Conservation (phyloP, 2,113 vertebrate genomes). For the Mobula hypostoma region DNA sequence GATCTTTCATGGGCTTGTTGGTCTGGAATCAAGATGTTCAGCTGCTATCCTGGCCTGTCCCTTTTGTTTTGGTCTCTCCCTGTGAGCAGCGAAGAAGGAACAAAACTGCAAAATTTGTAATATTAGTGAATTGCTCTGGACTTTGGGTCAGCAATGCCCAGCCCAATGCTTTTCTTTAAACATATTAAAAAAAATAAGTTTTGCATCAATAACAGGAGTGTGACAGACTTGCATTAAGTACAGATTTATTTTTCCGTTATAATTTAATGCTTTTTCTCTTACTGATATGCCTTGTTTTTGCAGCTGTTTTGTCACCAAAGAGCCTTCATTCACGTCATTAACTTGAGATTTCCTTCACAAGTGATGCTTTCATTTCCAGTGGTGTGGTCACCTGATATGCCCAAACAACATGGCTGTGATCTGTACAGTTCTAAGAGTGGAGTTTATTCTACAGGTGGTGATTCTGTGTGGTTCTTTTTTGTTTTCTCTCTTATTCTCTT, state of each 20-base stretch:
- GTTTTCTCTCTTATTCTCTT: background rate
- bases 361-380: background rate
- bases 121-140: background rate
- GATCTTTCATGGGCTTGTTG: background rate
- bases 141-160: background rate
- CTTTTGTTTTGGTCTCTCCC: background rate
- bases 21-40: background rate
- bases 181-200: background rate
- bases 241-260: background rate
- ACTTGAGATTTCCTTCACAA: background rate
- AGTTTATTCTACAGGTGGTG: background rate
- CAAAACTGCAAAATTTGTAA: background rate
- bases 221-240: background rate
- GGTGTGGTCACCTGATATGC: background rate
- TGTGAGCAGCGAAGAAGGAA: background rate
- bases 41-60: background rate
- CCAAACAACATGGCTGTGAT: background rate
- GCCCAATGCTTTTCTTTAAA: background rate
- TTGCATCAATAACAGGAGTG: too few species aligned
- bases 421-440: background rate
- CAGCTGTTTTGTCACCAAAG: background rate
- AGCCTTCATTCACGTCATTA: background rate
- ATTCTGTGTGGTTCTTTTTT: background rate
- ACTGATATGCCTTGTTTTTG: background rate
- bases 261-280: background rate